Evolutionary conservation across 2,888 invertebrate species (phyloP).

Genomic region (Blera fallax): DNA sequence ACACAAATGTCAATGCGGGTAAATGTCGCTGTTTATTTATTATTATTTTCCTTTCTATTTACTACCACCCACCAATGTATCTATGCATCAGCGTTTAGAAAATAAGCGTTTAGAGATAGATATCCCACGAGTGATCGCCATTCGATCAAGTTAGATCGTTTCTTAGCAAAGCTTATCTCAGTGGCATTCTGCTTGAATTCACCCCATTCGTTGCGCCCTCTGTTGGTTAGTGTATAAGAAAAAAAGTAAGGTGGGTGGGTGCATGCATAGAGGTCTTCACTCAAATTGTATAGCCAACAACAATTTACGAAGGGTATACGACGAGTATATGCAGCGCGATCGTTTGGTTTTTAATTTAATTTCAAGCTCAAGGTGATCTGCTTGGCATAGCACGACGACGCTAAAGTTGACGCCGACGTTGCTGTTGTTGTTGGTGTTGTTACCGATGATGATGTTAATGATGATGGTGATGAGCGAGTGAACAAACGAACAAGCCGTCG

Average conservation of each 20-base stretch:
- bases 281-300: slow-evolving; percentile 7
- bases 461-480: slow-evolving; percentile 51
- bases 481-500: slow-evolving; percentile 15
- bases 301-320: slow-evolving; percentile 16
- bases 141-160: slow-evolving; percentile 65
- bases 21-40: slow-evolving; percentile 57
- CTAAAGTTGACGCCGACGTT: slow-evolving; percentile 40
- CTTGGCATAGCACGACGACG: slow-evolving; percentile 48
- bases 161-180: slow-evolving; percentile 32
- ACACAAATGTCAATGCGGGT: slow-evolving; percentile 69
- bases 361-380: slow-evolving; percentile 73
- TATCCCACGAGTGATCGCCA: slow-evolving; percentile 52
- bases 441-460: slow-evolving; percentile 29
- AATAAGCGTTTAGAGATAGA: slow-evolving; percentile 29
- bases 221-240: neutral
- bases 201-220: neutral
- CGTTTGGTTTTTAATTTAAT: slow-evolving; percentile 71
- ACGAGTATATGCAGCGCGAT: slow-evolving; percentile 60
- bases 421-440: no score
- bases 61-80: slow-evolving; percentile 1
- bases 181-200: slow-evolving; percentile 25
- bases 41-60: slow-evolving; percentile 3
- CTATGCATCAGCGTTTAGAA: slow-evolving; percentile 8
- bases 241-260: slow-evolving; percentile 39
- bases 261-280: slow-evolving; percentile 23